These are phyloP conservation scores for Xanthia icteritia DNA, from an alignment of 2,888 invertebrate species.

Conservation along the genomic window DNA sequence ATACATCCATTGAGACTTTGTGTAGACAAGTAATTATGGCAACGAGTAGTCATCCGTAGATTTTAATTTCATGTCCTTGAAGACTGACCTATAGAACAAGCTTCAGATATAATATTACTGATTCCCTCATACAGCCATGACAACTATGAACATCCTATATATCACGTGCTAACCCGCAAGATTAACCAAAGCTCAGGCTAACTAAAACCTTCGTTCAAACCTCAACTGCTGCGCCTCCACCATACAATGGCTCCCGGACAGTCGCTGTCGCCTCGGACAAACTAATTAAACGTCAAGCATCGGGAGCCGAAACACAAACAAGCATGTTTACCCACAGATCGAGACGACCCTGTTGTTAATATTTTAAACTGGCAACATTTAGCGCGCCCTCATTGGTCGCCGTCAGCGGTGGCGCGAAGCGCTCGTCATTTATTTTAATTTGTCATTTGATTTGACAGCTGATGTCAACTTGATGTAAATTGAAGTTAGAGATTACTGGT, in stretches of 20 bases:
- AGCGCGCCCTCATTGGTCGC: constrained; percentile 78
- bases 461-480: constrained; percentile 70
- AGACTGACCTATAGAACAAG: neutral
- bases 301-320: constrained; percentile 84
- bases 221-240: constrained; percentile 38
- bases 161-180: neutral
- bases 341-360: constrained; percentile 85
- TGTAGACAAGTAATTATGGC: neutral
- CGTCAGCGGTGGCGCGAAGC: constrained; percentile 66
- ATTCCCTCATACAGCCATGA: neutral
- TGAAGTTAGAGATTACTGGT: constrained; percentile 67
- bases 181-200: neutral
- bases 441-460: constrained; percentile 79
- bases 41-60: neutral
- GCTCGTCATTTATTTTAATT: constrained; percentile 90
- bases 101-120: neutral
- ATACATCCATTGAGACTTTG: neutral
- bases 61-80: neutral
- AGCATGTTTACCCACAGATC: constrained; percentile 86
- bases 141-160: neutral
- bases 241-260: constrained; percentile 54
- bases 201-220: constrained; percentile 8
- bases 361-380: constrained; percentile 88
- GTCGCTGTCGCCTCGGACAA: constrained; percentile 76
- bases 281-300: constrained; percentile 81